Base-by-base conservation (phyloP, 2,888 invertebrate species). In the Trissonchulus latispiculum region DNA sequence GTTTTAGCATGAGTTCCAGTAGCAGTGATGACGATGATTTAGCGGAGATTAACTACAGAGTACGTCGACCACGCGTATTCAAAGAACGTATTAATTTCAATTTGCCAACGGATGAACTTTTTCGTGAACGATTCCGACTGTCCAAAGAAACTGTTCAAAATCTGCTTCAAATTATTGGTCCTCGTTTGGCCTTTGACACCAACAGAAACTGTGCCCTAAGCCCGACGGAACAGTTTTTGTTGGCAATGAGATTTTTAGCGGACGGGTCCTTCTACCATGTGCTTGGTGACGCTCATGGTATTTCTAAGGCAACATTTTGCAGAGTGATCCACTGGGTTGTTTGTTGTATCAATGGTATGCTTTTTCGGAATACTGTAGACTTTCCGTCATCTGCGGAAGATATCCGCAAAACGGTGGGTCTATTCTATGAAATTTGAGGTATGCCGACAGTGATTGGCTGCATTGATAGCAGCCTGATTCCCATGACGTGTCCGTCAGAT, bases 401-500 rank as follows among this genome's bases (percentile, higher is more conserved):
- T 23, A 15, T 23, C 23, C 8, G 48, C 8, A 8, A 23, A 48
- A 48, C 48, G 8, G 48, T 48, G 8, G 23, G 23, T 48, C 23
- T 48, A 23, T 48, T 48, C 23, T 48, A 48, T 48, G 48, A 48
- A 15, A 48, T 48, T 8, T 8, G 8, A 48, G 23, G 23, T 23
- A 48, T 48, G 48, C 48, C 48, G 23, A 15, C 8, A 15, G 48
- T 48, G 23, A 23, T 48, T 8, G 48, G 48, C 8, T 48, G 48
- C 8, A 36, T 73, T 18, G 74, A 72, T 35, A 73, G 74, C 15
- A 72, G 48, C 3, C 64, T 59, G 28, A 73, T 73, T n/a, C 28
- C 29, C 15, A 73, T 73, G 2, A 72, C 59, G 48, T 29, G 29
- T n/a, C 74, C 72, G 3, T 61, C 31, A 1, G 48, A 36, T 31